Evolutionary conservation across 2,113 vertebrate genomes (phyloP).

Genomic region (Cranoglanis bouderius): DNA sequence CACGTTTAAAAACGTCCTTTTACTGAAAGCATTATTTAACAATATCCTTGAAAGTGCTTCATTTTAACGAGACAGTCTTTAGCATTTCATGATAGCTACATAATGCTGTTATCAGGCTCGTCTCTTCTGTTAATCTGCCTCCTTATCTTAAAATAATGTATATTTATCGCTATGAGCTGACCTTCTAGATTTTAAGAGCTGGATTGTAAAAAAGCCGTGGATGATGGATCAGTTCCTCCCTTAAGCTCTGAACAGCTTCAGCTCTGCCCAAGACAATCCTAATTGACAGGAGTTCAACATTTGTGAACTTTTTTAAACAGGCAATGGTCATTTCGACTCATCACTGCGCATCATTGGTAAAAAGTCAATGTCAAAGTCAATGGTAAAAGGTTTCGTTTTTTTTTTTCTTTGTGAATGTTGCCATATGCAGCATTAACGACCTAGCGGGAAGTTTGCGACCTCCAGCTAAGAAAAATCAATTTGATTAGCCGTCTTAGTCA

Average conservation of each 20-base stretch:
- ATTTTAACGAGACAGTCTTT: neutral
- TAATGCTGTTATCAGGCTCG: neutral
- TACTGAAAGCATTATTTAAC: neutral
- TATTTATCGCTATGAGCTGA: neutral
- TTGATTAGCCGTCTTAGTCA: neutral
- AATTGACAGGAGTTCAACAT: neutral
- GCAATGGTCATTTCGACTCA: neutral
- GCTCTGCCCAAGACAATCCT: neutral
- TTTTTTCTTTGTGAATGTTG: neutral
- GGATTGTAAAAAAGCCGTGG: neutral
- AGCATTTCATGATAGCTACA: neutral
- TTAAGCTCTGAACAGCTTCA: neutral
- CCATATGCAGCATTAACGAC: neutral
- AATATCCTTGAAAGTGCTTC: neutral
- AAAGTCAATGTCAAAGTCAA: too few relatives aligned
- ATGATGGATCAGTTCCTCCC: neutral
- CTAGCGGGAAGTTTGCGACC: neutral
- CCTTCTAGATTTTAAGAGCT: neutral
- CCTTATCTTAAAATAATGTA: neutral
- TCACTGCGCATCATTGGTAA: neutral
- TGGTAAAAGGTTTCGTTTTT: neutral
- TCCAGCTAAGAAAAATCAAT: neutral
- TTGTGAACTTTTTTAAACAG: neutral
- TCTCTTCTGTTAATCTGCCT: neutral
- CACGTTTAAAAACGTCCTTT: neutral